phyloP scores from a whole-genome alignment of 2,113 vertebrate species.

The Donacobius atricapilla region DNA sequence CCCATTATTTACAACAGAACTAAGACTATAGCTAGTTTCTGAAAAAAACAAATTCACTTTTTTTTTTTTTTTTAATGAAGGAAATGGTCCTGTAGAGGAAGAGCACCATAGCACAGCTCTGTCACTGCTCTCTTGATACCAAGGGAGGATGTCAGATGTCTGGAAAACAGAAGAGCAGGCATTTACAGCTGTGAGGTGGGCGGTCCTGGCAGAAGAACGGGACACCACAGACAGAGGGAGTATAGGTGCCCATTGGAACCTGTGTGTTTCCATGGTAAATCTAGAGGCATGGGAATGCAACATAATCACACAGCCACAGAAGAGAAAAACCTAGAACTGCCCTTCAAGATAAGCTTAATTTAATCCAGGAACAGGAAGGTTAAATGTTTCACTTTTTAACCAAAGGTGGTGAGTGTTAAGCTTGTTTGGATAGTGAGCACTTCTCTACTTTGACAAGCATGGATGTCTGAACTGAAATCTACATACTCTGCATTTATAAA shows the following conservation, averaged over 20 bases:
- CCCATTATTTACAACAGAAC: not conserved
- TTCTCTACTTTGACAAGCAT: not conserved
- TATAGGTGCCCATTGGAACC: rapidly evolving
- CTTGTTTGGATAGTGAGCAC: not conserved
- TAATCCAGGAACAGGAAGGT: not conserved
- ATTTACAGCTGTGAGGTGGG: not conserved
- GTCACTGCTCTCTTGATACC: not conserved
- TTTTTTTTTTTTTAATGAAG: not conserved
- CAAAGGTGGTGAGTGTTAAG: not conserved
- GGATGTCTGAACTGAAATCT: not conserved
- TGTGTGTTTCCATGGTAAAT: not conserved
- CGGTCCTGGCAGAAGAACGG: not conserved
- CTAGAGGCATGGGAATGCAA: not conserved
- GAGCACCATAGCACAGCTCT: not conserved
- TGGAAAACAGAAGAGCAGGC: not conserved
- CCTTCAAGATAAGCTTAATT: not conserved
- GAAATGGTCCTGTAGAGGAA: not conserved
- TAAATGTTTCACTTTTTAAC: not conserved
- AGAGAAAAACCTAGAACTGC: not conserved
- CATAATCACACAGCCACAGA: not conserved
- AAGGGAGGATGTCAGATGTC: not conserved
- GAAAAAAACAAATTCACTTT: not conserved
- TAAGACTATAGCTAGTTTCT: not conserved
- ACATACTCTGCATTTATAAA: not conserved
- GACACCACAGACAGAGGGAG: not conserved